Evolutionary conservation across 2,113 vertebrate genomes (phyloP).

Genomic region (Callospermophilus lateralis): DNA sequence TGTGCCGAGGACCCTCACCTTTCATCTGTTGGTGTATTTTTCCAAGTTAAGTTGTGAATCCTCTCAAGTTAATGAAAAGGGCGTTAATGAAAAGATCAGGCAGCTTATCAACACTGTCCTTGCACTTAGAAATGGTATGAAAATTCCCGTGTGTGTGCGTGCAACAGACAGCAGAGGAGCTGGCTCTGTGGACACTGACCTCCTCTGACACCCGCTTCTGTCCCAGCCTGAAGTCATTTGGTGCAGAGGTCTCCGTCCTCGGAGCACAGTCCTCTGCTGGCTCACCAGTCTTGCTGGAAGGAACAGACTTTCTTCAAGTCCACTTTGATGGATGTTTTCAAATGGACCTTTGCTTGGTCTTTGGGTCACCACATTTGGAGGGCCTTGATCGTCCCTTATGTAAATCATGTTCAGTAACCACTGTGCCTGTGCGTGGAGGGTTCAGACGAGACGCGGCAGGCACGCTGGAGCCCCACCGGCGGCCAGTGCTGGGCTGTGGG

Average conservation of each 20-base stretch:
- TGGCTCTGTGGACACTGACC: fast-evolving
- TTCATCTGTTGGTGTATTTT: not conserved
- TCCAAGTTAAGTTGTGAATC: not conserved
- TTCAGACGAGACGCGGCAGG: fast-evolving
- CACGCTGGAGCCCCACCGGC: fast-evolving
- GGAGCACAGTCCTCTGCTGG: fast-evolving
- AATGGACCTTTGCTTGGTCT: not conserved
- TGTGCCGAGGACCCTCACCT: not conserved
- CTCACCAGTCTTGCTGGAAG: not conserved
- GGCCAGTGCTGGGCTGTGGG: fast-evolving
- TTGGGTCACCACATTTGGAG: not conserved
- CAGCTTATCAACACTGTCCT: not conserved
- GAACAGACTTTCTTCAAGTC: fast-evolving
- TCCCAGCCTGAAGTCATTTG: not conserved
- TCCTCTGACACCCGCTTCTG: fast-evolving
- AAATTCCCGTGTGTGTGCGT: fast-evolving
- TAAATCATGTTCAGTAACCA: not conserved
- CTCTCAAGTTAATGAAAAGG: not conserved
- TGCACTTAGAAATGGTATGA: not conserved
- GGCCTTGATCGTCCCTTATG: too few relatives aligned
- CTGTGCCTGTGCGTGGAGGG: not conserved
- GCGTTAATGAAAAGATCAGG: not conserved
- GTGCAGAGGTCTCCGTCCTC: not conserved
- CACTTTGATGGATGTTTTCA: fast-evolving
- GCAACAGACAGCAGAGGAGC: not conserved